Base-by-base conservation (phyloP, 1,140 invertebrate species). In the Linepithema humile region DNA sequence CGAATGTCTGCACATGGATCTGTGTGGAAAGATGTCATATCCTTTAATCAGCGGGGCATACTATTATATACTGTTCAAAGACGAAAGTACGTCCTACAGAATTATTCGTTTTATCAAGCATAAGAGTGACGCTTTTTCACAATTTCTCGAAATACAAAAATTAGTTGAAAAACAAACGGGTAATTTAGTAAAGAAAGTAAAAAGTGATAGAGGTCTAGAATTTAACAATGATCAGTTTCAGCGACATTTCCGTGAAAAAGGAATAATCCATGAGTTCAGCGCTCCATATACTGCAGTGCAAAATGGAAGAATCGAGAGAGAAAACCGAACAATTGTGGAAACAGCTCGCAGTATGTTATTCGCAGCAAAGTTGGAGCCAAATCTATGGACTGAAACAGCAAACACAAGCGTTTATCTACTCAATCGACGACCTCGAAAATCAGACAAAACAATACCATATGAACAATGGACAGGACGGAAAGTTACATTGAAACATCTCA, bases 231-330 rank as follows among this genome's bases (percentile, higher is more conserved):
- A n/a, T 38, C 26, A 69, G 3, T 82, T 69, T 6, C 59, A 20
- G 1, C 1, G 23, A 5, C 29, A 26, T 7, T 80, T 43, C 9
- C 23, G 60, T 2, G 10, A 45, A 4, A 29, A 45, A 35, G 55
- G 32, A 29, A 53, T 72, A n/a, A 35, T 45, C 3, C 65, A 60
- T 3, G 55, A 82, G 23, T 35, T 48, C 4, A 70, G 53, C 38
- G 50, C 78, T 1, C 87, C 88, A 2, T 92, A 93, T 75, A 91
- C 91, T 2, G 91, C 92, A 7, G 85, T 94, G 83, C 91, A 93
- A 82, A 94, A 94, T 69, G 92, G 93, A 3, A 80, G 88, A 10
- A 84, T 87, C 23, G 93, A 95, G 82, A 62, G 92, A 45, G 91
- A 91, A 40, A 94, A 94, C 86, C 62, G 93, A n/a, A 35, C 82